Conservation (phyloP, 2,888 invertebrate species). For the Netelia virgata region DNA sequence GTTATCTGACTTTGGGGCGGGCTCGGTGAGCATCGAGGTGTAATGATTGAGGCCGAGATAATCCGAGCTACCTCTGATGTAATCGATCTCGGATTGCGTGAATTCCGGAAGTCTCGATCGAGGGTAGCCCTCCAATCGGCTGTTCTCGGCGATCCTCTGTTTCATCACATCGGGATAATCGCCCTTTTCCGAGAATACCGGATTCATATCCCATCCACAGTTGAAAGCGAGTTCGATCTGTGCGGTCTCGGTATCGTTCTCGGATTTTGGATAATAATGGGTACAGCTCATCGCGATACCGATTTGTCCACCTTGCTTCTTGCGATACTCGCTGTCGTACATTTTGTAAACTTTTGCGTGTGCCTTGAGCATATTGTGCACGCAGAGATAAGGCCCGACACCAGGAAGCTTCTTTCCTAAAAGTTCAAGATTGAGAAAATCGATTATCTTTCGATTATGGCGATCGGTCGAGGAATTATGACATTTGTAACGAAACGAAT, state of each 20-base stretch:
- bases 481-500: too few species aligned
- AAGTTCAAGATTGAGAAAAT: neutral
- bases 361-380: slow-evolving; percentile 90
- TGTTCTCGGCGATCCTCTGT: slow-evolving; percentile 83
- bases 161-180: slow-evolving; percentile 86
- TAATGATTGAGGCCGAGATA: slow-evolving; percentile 80
- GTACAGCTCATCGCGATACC: slow-evolving; percentile 70
- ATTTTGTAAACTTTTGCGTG: slow-evolving; percentile 90
- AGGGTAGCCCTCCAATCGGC: slow-evolving; percentile 83
- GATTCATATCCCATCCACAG: slow-evolving; percentile 85
- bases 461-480: neutral
- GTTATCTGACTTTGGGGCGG: slow-evolving; percentile 40
- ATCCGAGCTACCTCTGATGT: slow-evolving; percentile 78
- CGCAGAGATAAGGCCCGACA: slow-evolving; percentile 89
- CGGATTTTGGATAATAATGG: slow-evolving; percentile 67
- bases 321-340: slow-evolving; percentile 87
- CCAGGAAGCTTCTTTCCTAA: slow-evolving; percentile 84
- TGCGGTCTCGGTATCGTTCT: slow-evolving; percentile 63
- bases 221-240: slow-evolving; percentile 80
- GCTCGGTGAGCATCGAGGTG: slow-evolving; percentile 71
- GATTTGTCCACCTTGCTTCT: slow-evolving; percentile 86
- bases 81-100: slow-evolving; percentile 86
- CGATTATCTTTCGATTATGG: neutral
- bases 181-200: slow-evolving; percentile 85
- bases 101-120: slow-evolving; percentile 85